phyloP scores from a whole-genome alignment of 2,888 invertebrate species.

The Mythimna ferrago region DNA sequence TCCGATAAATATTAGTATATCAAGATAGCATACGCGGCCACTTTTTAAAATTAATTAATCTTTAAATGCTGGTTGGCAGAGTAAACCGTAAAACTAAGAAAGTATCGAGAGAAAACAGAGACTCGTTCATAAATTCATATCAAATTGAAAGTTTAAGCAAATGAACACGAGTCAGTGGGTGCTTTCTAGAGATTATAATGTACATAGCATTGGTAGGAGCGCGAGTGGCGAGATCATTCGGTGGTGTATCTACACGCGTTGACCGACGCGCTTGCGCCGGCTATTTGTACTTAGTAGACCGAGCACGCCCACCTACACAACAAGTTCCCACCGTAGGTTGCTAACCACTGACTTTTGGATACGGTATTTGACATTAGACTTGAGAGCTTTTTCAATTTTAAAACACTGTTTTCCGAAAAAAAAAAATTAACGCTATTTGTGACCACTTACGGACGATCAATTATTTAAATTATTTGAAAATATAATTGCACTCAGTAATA shows the following conservation, averaged over 20 bases:
- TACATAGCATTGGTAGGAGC: slow-evolving; percentile 72
- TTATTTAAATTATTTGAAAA: too few species aligned
- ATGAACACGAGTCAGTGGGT: slow-evolving; percentile 80
- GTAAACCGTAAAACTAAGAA: slow-evolving; percentile 56
- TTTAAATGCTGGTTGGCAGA: slow-evolving; percentile 41
- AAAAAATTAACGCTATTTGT: neutral
- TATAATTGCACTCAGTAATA: too few species aligned
- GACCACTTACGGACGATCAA: neutral
- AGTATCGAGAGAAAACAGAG: slow-evolving; percentile 77
- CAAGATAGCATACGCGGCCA: slow-evolving; percentile 18
- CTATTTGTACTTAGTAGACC: slow-evolving; percentile 82
- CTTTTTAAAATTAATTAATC: slow-evolving; percentile 57
- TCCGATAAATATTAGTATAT: slow-evolving; percentile 34
- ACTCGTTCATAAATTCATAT: slow-evolving; percentile 81
- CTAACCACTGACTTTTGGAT: slow-evolving; percentile 61
- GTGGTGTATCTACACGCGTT: slow-evolving; percentile 70
- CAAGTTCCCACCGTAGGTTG: slow-evolving; percentile 50
- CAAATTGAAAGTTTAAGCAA: slow-evolving; percentile 88
- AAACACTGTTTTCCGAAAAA: neutral
- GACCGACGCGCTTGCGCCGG: slow-evolving; percentile 70
- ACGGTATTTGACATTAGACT: slow-evolving; percentile 52
- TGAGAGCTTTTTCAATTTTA: neutral
- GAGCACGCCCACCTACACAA: slow-evolving; percentile 78
- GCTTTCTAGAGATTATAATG: slow-evolving; percentile 87
- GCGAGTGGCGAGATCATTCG: slow-evolving; percentile 70